A percentile compares a stretch with the other conserved stretches of the same genome.
phyloP scores from a whole-genome alignment of 2,113 vertebrate species.

The Apteryx mantelli region DNA sequence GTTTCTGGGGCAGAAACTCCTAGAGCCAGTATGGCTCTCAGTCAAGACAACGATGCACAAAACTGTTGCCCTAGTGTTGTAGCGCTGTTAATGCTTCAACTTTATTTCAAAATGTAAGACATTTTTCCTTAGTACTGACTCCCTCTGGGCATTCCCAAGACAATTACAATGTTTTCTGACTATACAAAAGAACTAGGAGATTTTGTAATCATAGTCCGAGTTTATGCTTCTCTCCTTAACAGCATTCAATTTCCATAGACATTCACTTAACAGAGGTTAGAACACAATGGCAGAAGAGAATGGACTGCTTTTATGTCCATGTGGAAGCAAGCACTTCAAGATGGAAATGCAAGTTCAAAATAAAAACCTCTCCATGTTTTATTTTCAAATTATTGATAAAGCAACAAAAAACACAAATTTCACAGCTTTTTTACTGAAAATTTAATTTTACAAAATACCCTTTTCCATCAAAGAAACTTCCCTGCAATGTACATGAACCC shows the following conservation, averaged over 20 bases:
- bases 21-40: not conserved
- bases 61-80: not conserved
- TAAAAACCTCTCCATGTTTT: constrained; percentile 30
- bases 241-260: constrained; percentile 61
- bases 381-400: constrained; percentile 44
- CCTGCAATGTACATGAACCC: constrained; percentile 56
- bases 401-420: constrained; percentile 58
- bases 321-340: not conserved
- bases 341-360: not conserved
- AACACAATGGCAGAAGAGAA: constrained; percentile 35
- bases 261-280: constrained; percentile 50
- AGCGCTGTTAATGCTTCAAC: not conserved
- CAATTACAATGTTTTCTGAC: constrained; percentile 54
- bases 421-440: constrained; percentile 78
- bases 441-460: constrained; percentile 82
- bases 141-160: constrained; percentile 60
- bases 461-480: constrained; percentile 76
- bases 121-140: constrained; percentile 25
- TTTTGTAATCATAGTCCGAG: constrained; percentile 63
- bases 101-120: constrained; percentile 39
- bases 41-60: not conserved
- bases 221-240: constrained; percentile 57
- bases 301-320: constrained; percentile 23
- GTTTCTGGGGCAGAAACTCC: not conserved
- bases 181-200: constrained; percentile 46